These are phyloP conservation scores for Podargus strigoides DNA, from an alignment of 2,797 vertebrate genomes.

Conservation along the genomic window DNA sequence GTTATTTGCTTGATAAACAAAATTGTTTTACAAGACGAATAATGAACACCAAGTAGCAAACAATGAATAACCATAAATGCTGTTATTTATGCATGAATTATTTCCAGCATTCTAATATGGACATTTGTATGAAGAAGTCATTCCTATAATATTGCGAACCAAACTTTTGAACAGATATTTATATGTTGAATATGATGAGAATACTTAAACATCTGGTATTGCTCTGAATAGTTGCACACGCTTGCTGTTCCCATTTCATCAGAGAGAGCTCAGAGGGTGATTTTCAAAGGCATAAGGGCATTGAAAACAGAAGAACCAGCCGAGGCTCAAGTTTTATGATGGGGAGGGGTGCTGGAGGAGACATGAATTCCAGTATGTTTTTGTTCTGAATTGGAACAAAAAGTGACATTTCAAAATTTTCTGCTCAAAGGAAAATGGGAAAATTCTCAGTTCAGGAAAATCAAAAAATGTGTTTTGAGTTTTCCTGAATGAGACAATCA, in stretches of 20 bases:
- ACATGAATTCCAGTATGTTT: not conserved
- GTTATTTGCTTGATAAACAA: not conserved
- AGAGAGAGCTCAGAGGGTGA: not conserved
- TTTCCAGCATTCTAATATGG: not conserved
- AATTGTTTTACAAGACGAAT: not conserved
- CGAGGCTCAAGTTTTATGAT: constrained; percentile 10
- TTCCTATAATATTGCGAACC: not conserved
- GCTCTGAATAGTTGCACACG: not conserved
- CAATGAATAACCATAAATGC: not conserved
- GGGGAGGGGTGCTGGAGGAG: not conserved
- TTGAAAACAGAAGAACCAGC: not conserved
- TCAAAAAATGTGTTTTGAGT: not conserved
- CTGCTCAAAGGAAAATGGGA: not conserved
- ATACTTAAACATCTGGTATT: not conserved
- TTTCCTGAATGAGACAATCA: not conserved
- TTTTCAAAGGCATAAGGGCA: constrained; percentile 8
- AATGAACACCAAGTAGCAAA: not conserved
- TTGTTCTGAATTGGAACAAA: constrained; percentile 11
- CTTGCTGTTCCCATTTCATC: not conserved
- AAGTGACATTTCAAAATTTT: constrained; percentile 27
- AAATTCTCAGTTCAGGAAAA: not conserved
- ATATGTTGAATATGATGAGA: not conserved
- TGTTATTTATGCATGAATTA: not conserved
- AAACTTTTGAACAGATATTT: not conserved
- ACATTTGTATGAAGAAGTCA: not conserved